Percentiles rank a stretch among this genome's conserved stretches.
phyloP scores from a whole-genome alignment of 30 jellyfish, hydroid and myxozoan genomes.

The Rhopilema esculentum region DNA sequence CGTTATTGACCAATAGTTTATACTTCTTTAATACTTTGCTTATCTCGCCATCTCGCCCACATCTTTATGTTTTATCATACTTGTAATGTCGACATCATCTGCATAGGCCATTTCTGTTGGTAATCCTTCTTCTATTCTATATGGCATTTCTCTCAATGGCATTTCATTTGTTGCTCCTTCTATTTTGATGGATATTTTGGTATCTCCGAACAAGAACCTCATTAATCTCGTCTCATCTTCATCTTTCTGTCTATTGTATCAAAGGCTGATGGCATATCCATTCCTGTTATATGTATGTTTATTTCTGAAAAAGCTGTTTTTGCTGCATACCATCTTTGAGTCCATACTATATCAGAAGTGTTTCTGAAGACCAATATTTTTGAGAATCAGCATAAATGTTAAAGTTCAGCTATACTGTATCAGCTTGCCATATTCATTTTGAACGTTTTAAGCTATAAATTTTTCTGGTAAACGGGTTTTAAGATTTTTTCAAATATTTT shows the following conservation, averaged over 20 bases:
- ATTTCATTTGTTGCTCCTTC: conserved; percentile 14
- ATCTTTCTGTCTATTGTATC: conserved; percentile 52
- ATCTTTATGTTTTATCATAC: conserved; percentile 33
- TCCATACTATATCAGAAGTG: conserved; percentile 48
- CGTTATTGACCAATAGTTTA: background rate
- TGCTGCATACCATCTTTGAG: conserved; percentile 55
- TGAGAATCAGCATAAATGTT: no score
- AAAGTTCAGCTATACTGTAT: no score
- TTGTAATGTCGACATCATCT: conserved; percentile 36
- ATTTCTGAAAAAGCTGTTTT: conserved; percentile 38
- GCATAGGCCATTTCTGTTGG: conserved; percentile 56
- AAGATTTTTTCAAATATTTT: no score
- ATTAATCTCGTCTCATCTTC: conserved; percentile 58
- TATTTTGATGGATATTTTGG: conserved; percentile 18
- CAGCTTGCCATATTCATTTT: no score
- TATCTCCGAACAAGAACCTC: conserved; percentile 34
- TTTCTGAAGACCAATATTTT: conserved; percentile 9
- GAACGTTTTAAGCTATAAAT: no score
- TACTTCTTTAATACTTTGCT: conserved; percentile 3
- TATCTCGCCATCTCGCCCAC: conserved; percentile 18
- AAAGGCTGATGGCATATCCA: conserved; percentile 53
- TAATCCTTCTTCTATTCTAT: background rate
- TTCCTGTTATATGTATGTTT: conserved; percentile 44
- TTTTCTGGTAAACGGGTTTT: no score
- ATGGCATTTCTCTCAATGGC: conserved; percentile 37